These are phyloP conservation scores for Zygogramma bicolorata DNA, from an alignment of 2,888 invertebrate species.

Conservation along the genomic window DNA sequence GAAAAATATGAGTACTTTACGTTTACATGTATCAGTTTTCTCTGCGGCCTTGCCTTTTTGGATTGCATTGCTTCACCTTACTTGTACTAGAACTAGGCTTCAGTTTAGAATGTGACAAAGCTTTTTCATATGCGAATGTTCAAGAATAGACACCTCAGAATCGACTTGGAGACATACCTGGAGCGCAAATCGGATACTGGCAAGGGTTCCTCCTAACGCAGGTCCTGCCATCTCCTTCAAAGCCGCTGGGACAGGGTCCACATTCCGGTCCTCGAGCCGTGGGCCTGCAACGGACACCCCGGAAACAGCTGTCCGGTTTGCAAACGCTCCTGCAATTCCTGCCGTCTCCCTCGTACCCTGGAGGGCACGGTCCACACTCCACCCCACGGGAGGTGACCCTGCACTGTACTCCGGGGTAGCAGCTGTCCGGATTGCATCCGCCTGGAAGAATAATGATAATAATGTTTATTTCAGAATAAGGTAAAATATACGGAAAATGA, in stretches of 20 bases:
- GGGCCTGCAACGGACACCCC: conserved; percentile 74
- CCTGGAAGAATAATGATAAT: no score
- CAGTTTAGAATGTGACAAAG: not conserved
- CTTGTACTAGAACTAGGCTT: not conserved
- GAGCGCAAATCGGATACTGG: conserved; percentile 79
- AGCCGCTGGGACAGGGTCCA: conserved; percentile 82
- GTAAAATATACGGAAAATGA: no score
- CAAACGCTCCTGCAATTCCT: conserved; percentile 75
- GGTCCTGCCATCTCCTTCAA: conserved; percentile 80
- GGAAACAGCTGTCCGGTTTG: conserved; percentile 75
- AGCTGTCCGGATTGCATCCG: conserved; percentile 77
- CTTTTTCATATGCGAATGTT: not conserved
- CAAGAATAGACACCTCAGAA: conserved; percentile 8
- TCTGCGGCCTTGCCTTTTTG: no score
- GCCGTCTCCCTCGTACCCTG: conserved; percentile 82
- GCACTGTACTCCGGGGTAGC: conserved; percentile 75
- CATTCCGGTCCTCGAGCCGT: conserved; percentile 74
- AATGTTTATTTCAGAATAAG: no score
- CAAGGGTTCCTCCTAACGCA: conserved; percentile 77
- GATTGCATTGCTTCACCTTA: no score
- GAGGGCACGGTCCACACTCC: conserved; percentile 83
- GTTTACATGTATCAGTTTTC: no score
- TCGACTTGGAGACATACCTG: conserved; percentile 67
- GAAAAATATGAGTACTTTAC: no score
- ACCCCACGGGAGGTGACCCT: conserved; percentile 71